These are phyloP conservation scores for Abrostola tripartita DNA, from an alignment of 2,888 invertebrate genomes.

Conservation along the genomic window DNA sequence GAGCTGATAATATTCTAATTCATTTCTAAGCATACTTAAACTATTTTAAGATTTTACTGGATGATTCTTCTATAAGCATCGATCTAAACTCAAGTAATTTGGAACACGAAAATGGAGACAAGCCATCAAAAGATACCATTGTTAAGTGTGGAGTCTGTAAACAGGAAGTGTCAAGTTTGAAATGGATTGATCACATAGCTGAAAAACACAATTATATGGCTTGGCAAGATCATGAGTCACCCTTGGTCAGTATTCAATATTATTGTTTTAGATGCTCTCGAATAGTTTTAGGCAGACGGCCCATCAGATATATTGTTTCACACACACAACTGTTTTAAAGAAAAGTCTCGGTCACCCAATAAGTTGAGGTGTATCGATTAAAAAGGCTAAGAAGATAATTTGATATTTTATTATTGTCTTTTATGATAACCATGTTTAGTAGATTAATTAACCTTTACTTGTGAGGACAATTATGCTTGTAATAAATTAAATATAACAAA, in stretches of 20 bases:
- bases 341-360: too few relatives aligned
- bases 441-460: too few relatives aligned
- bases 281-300: too few relatives aligned
- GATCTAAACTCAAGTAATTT: constrained; percentile 13
- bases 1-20: not conserved
- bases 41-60: constrained; percentile 16
- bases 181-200: constrained; percentile 64
- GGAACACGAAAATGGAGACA: not conserved
- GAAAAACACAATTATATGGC: constrained; percentile 66
- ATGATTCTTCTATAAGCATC: constrained; percentile 21
- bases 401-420: not conserved
- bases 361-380: too few relatives aligned
- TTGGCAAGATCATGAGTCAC: constrained; percentile 58
- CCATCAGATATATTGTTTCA: too few relatives aligned
- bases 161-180: constrained; percentile 24
- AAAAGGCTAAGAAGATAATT: too few relatives aligned
- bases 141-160: constrained; percentile 48
- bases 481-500: too few relatives aligned
- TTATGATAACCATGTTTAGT: not conserved
- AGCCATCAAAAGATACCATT: not conserved
- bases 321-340: too few relatives aligned
- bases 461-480: too few relatives aligned
- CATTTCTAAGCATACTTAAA: not conserved
- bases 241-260: constrained; percentile 58
- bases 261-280: too few relatives aligned